Evolutionary conservation across 2,888 invertebrate genomes (phyloP).

Genomic region (Catotricha subobsoleta): DNA sequence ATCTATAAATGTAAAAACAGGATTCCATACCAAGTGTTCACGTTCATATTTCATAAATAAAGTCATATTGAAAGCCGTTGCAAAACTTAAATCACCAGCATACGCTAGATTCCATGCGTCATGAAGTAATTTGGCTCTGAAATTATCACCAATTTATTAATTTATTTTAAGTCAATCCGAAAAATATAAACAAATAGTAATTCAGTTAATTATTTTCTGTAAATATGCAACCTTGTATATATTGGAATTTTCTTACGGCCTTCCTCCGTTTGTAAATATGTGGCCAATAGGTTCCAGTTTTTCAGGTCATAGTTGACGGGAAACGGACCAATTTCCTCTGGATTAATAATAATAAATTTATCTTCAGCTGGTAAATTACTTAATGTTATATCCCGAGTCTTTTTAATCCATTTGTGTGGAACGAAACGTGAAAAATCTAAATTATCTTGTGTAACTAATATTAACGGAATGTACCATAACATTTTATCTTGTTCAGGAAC

Average conservation of each 20-base stretch:
- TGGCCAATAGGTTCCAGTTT: slow-evolving; percentile 58
- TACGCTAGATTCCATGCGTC: slow-evolving; percentile 65
- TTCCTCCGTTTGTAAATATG: slow-evolving; percentile 39
- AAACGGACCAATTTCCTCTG: slow-evolving; percentile 69
- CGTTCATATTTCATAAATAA: slow-evolving; percentile 53
- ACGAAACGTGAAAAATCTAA: slow-evolving; percentile 39
- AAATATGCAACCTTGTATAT: slow-evolving; percentile 33
- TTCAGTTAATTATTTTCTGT: neutral
- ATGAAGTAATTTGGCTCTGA: slow-evolving; percentile 51
- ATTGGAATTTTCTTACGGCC: slow-evolving; percentile 43
- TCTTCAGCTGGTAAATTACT: slow-evolving; percentile 36
- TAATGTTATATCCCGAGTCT: slow-evolving; percentile 35
- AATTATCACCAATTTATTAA: neutral
- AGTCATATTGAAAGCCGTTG: slow-evolving; percentile 61
- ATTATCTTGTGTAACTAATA: slow-evolving; percentile 38
- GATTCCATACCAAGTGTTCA: slow-evolving; percentile 63
- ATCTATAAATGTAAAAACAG: slow-evolving; percentile 66
- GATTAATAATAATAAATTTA: slow-evolving; percentile 59
- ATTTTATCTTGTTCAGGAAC: slow-evolving; percentile 50
- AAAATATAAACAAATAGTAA: neutral
- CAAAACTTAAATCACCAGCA: slow-evolving; percentile 57
- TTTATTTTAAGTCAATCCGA: neutral
- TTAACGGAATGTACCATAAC: slow-evolving; percentile 58
- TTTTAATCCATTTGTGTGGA: slow-evolving; percentile 45
- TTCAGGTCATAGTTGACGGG: slow-evolving; percentile 63